phyloP scores from a whole-genome alignment of 2,797 vertebrate genomes.

The Balearica regulorum region DNA sequence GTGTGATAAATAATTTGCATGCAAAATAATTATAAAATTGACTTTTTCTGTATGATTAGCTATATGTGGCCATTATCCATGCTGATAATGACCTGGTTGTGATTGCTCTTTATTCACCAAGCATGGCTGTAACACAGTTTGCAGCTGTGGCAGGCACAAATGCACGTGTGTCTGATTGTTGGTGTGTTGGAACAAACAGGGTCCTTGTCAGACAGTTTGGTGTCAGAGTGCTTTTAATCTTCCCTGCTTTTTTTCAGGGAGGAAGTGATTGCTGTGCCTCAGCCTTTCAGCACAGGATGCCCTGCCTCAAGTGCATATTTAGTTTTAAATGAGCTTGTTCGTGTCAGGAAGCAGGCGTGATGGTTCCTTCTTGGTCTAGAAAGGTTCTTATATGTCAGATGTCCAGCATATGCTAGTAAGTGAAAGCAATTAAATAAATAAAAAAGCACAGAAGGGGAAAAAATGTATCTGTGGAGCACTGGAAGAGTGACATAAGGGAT shows the following conservation, averaged over 20 bases:
- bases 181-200: background rate
- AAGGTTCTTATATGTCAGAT: background rate
- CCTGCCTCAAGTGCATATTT: conserved; percentile 1
- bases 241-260: background rate
- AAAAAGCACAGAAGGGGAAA: background rate
- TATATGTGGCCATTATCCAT: background rate
- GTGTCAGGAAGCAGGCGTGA: background rate
- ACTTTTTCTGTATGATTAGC: background rate
- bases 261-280: background rate
- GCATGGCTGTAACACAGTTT: background rate
- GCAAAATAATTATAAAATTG: background rate
- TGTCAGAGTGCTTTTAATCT: background rate
- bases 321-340: background rate
- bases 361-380: background rate
- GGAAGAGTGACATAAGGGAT: background rate
- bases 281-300: conserved; percentile 24
- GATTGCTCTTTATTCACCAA: background rate
- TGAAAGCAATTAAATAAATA: background rate
- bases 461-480: accelerated
- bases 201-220: background rate
- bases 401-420: background rate
- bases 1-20: background rate
- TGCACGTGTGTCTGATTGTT: background rate
- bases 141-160: background rate
- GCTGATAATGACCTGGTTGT: background rate